Conservation (phyloP, 2,113 vertebrate genomes). For the Fulica atra region DNA sequence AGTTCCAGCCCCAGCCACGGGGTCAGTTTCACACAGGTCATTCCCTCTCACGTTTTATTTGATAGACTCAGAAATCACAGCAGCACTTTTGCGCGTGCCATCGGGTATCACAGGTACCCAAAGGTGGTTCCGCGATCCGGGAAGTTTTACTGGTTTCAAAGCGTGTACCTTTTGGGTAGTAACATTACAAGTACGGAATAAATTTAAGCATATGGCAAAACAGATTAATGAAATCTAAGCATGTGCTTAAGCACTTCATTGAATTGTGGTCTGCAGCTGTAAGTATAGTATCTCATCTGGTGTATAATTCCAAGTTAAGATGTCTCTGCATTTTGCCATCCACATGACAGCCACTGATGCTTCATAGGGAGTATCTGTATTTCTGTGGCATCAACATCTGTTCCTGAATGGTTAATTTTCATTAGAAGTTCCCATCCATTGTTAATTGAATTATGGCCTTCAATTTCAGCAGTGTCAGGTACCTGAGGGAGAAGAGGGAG, state of each 20-base stretch:
- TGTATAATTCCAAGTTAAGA: not conserved
- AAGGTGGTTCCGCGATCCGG: not conserved
- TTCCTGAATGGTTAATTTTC: slow-evolving; percentile 15
- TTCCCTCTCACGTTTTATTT: not conserved
- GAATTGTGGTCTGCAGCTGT: not conserved
- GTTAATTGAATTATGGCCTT: slow-evolving; percentile 40
- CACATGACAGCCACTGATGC: not conserved
- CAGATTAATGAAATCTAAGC: not conserved
- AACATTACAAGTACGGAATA: not conserved
- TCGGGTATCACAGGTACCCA: not conserved
- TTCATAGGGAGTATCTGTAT: not conserved
- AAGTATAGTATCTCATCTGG: not conserved
- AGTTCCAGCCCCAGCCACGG: not conserved
- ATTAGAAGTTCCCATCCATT: not conserved
- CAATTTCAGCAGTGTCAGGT: not conserved
- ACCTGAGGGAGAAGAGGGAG: slow-evolving; percentile 18
- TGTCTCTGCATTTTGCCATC: not conserved
- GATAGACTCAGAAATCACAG: not conserved
- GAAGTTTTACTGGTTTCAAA: not conserved
- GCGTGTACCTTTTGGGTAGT: not conserved
- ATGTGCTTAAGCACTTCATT: not conserved
- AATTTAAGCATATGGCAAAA: not conserved
- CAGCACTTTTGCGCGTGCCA: rapidly evolving
- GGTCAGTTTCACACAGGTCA: not conserved
- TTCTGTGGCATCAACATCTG: slow-evolving; percentile 26